Evolutionary conservation across 1,140 invertebrate species (phyloP), one percentile per base, ranked within the genome.

Genomic region (Brachionus angularis): DNA sequence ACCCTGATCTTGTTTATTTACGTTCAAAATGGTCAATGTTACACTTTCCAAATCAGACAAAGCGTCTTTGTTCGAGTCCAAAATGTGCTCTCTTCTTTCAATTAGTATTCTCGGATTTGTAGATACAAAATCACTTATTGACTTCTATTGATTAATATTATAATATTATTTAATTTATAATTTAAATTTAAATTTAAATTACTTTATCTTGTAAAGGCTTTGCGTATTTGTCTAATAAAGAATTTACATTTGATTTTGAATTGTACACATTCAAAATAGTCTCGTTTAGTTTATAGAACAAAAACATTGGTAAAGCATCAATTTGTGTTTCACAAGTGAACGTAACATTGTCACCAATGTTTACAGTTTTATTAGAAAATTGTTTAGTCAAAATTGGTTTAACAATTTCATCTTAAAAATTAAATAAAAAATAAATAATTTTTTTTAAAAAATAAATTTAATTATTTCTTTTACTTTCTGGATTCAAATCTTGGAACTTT

Each of bases 311-410:
- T 12, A 47, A 33, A 5, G 62, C 33, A 27, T 67, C 62, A 29
- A 67, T 67, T 50, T 67, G 62, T 1, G 62, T 67, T 42, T 67
- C 44, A 16, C 62, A 67, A 29, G 62, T 67, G 29, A 67, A 67
- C 3, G 62, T 67, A 7, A 23, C 62, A 67, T 67, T 67, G 7
- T 67, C 25, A 31, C 62, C 62, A 10, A 8, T 10, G 7, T 12
- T 46, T 10, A 67, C 42, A 3, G 39, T 67, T 36, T 67, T 39
- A 27, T 67, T 67, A 5, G 18, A 14, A 16, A 67, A 67, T 12
- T 67, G 62, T 47, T 23, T 46, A 8, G 62, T 67, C 10, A 67
- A 12, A 18, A 67, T 67, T 47, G 62, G 62, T 50, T 47, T 67
- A 16, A 67, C 44, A 10, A 67, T 5, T 4, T 47, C 39, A 33